Evolutionary conservation across 2,113 vertebrate species (phyloP), one percentile per base, ranked within the genome.

Genomic region (Gavialis gangeticus): DNA sequence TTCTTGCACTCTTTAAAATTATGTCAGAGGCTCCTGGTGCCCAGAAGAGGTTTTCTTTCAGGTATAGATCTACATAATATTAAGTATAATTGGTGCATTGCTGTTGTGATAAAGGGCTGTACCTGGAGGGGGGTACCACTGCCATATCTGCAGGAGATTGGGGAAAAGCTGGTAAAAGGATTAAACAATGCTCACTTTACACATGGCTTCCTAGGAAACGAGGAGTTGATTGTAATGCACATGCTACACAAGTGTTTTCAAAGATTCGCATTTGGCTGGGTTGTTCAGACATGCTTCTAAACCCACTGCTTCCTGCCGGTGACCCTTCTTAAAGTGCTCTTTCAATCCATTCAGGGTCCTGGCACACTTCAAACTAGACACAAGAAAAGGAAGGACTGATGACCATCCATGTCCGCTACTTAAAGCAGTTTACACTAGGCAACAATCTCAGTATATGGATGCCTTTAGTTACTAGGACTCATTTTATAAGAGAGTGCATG

Each of bases 1-100:
- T 55, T 55, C 37, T 91, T 91, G 71, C 60, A 86, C 75, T 89
- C 78, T 90, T 84, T 71, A 82, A 86, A 67, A 75, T 71, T 56
- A 59, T 2, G 54, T 67, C 83, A 91, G 71, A 95, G 81, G 7
- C 80, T 88, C 54, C 78, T 78, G 34, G 59, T 90, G 88, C 28
- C 73, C 82, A 28, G 6, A 1, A 78, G 16, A 75, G 66, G n/a
- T 54, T 88, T 0, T 17, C 86, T 95, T 54, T 73, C 34, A 5
- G 28, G 16, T 85, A 66, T 62, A 82, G 82, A 82, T 76, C 71
- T 18, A 63, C 87, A 27, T 82, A 81, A 82, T 88, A 30, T 85
- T 63, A 76, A 37, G 84, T 54, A 4, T 90, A 92, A 95, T 89
- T 64, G 87, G 91, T 78, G 7, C 59, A 18, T 75, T 0, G 1